Evolutionary conservation across 2,888 invertebrate genomes (phyloP), one percentile per base, ranked within the genome.

Genomic region (Drosophila multiciliata): DNA sequence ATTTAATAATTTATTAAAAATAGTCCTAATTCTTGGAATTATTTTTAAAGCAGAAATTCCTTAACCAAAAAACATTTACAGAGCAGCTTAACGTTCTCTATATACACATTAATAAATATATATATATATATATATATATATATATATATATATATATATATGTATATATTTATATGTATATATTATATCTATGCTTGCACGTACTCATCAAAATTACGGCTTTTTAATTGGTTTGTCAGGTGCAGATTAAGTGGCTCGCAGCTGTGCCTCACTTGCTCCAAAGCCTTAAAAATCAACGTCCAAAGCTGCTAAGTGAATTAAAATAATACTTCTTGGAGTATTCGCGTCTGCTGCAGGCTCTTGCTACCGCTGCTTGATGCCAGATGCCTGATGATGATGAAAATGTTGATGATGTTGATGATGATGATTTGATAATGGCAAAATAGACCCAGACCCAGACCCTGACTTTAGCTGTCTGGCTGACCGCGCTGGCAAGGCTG

Each of bases 161-260:
- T 15, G 3, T 35, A 8, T 33, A 15, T 20, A 8, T 17, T 4
- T 4, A 2, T 2, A 33, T 1, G 20, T 15, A 23, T 17, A 12
- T 36, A 8, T 32, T 4, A 52, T 29, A 38, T 55, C 2, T 29
- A 38, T 38, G 38, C 54, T 26, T 63, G 66, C 86, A 80, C 78
- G 74, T 78, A 78, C 84, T 80, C 66, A 76, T 78, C 74, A 71
- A 78, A 75, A 78, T 80, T 78, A 64, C 54, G 52, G 80, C 87
- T 71, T 75, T 82, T 80, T 87, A 84, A 84, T 84, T 84, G 87
- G 84, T 87, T 87, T 87, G 84, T 78, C 84, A 74, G 78, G 65
- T 75, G 74, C 65, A 60, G 70, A 75, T 71, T 73, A 78, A 72
- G 76, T 68, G 81, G 76, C 83, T 78, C 65, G 69, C 69, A 68